Percentiles rank a stretch among this genome's conserved stretches.
phyloP scores from a whole-genome alignment of 2,888 invertebrate genomes.

The Andrena marginata region DNA sequence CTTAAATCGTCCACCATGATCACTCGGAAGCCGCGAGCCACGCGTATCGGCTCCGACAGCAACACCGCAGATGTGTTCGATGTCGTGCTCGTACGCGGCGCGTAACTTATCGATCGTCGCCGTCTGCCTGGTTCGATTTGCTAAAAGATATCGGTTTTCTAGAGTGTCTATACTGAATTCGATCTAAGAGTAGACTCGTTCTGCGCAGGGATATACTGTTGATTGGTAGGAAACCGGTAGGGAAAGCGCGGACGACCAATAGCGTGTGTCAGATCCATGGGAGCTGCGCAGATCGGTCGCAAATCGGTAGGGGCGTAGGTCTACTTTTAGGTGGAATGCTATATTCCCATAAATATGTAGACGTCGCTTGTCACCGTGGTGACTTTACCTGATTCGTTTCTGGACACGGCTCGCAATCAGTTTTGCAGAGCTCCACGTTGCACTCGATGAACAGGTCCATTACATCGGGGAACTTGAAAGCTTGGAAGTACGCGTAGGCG shows the following conservation, averaged over 20 bases:
- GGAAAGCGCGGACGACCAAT: too few species aligned
- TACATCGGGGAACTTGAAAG: conserved; percentile 94
- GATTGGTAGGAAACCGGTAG: too few species aligned
- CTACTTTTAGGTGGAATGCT: too few species aligned
- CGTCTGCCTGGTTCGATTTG: conserved; percentile 86
- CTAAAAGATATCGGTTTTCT: conserved; percentile 61
- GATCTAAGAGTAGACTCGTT: too few species aligned
- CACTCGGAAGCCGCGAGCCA: conserved; percentile 89
- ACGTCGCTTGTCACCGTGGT: too few species aligned
- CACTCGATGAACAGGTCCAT: conserved; percentile 94
- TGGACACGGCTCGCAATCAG: conserved; percentile 91
- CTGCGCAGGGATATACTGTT: too few species aligned
- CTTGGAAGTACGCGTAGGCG: conserved; percentile 92
- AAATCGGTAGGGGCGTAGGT: too few species aligned
- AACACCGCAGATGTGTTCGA: conserved; percentile 85
- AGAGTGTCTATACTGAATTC: too few species aligned
- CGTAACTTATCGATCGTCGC: conserved; percentile 78
- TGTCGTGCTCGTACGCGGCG: conserved; percentile 64
- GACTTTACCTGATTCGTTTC: conserved; percentile 86
- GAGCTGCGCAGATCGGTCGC: too few species aligned
- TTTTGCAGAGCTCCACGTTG: conserved; percentile 93
- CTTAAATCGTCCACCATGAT: conserved; percentile 90
- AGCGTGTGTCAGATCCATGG: too few species aligned
- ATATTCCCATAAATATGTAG: too few species aligned
- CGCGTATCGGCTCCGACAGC: conserved; percentile 87